phyloP scores from a whole-genome alignment of 2,888 invertebrate genomes.

The Muschampia staudingeri region DNA sequence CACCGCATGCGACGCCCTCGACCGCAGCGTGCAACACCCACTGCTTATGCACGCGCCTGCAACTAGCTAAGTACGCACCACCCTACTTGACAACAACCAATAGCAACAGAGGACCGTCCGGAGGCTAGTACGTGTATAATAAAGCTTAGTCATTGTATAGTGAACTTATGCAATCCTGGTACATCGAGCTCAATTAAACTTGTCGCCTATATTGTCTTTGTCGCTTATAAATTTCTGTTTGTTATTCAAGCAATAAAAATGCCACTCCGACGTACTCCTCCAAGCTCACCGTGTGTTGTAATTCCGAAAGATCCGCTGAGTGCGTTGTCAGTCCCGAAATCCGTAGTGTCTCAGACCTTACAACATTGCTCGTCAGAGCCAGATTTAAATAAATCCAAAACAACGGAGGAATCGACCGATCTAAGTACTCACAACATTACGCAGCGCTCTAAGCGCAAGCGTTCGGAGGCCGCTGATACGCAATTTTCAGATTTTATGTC shows the following conservation, averaged over 20 bases:
- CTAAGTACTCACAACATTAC: slow-evolving; percentile 13
- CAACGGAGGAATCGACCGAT: background rate
- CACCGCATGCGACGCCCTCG: too few species aligned
- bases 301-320: background rate
- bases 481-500: slow-evolving; percentile 25
- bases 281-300: background rate
- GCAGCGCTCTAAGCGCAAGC: slow-evolving; percentile 20
- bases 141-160: background rate
- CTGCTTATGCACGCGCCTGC: too few species aligned
- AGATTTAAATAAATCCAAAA: background rate
- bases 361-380: background rate
- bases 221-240: background rate
- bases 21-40: too few species aligned
- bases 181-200: background rate
- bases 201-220: background rate
- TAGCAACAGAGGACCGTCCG: too few species aligned
- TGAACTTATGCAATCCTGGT: background rate
- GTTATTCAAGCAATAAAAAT: background rate
- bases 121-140: too few species aligned
- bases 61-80: too few species aligned
- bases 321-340: background rate
- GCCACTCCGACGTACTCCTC: slow-evolving; percentile 2
- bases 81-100: too few species aligned
- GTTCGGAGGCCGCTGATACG: slow-evolving; percentile 4
- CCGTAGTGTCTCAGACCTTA: background rate